A percentile compares a stretch with the other conserved stretches of the same genome.
Evolutionary conservation across 2,888 invertebrate genomes (phyloP).

Genomic region (Ditylenchus weischeri): DNA sequence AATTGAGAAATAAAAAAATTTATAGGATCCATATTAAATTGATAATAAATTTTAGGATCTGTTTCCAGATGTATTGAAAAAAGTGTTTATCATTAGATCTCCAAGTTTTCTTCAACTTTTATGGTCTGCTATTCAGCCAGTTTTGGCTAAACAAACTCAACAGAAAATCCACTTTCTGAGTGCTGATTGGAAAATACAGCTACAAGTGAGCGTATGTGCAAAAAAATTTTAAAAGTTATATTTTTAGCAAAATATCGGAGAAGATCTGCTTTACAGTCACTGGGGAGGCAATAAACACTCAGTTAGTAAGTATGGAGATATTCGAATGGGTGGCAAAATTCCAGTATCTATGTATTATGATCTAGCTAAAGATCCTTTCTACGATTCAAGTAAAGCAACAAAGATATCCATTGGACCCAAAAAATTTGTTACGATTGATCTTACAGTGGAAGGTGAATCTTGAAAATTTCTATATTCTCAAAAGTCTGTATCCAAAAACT

Average conservation of each 20-base stretch:
- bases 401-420: conserved; percentile 9
- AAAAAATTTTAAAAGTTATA: conserved; percentile 22
- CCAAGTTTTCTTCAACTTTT: conserved; percentile 51
- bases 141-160: conserved; percentile 50
- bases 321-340: conserved; percentile 53
- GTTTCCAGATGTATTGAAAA: conserved; percentile 53
- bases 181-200: conserved; percentile 48
- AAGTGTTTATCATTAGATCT: conserved; percentile 48
- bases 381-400: neutral
- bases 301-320: conserved; percentile 44
- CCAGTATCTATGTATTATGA: conserved; percentile 36
- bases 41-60: conserved; percentile 46
- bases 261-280: conserved; percentile 46
- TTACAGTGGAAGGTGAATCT: too few relatives aligned
- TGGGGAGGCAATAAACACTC: conserved; percentile 50
- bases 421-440: neutral
- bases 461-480: conserved; percentile 15
- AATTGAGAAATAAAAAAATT: too few relatives aligned
- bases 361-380: neutral
- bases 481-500: too few relatives aligned
- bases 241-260: conserved; percentile 46
- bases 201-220: conserved; percentile 33
- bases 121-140: conserved; percentile 49
- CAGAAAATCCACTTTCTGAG: conserved; percentile 52
- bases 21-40: too few relatives aligned